Base-by-base conservation (phyloP, 2,888 invertebrate species). In the Heliconius sara region DNA sequence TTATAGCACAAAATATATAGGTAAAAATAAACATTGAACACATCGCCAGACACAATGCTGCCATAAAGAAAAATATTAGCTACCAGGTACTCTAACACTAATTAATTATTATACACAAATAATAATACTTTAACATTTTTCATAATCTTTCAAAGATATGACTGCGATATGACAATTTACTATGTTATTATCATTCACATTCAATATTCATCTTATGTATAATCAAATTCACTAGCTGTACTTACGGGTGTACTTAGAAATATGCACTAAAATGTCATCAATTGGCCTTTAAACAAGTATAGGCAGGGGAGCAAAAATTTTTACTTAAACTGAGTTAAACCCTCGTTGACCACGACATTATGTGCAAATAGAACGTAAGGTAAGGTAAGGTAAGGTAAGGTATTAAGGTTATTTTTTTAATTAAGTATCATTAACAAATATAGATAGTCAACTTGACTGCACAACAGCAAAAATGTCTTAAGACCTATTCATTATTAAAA, bases 61-160 rank as follows among this genome's bases (percentile, higher is more conserved):
- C 70, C 70, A 81, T 70, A 74, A 34, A 77, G 67, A 80, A 66
- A n/a, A 65, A 75, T 63, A 71, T 43, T 73, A 63, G 68, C 79
- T 86, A 87, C 90, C 91, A 93, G 92, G 92, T 93, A 92, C 92
- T 87, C 87, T 87, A 89, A 87, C 85, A 85, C 88, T 88, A 89
- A 73, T 89, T 86, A 87, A 83, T 89, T 78, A 82, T 89, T 78
- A 82, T 81, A 91, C 88, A 88, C 87, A 90, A 81, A 87, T 87
- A 90, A 89, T 92, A 94, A 94, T 93, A 93, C 92, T 93, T 93
- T 89, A 85, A 83, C 78, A 79, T 83, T 81, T 82, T 78, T 82
- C 79, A 80, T 74, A 78, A 80, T 77, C 80, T 74, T 80, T 82
- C 47, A 74, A 84, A 80, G 80, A 83, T 82, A 82, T 81, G 80